A percentile compares a stretch with the other conserved stretches of the same genome.
These are phyloP conservation scores for Pteria penguin DNA, from an alignment of 2,888 invertebrate species.

Conservation along the genomic window DNA sequence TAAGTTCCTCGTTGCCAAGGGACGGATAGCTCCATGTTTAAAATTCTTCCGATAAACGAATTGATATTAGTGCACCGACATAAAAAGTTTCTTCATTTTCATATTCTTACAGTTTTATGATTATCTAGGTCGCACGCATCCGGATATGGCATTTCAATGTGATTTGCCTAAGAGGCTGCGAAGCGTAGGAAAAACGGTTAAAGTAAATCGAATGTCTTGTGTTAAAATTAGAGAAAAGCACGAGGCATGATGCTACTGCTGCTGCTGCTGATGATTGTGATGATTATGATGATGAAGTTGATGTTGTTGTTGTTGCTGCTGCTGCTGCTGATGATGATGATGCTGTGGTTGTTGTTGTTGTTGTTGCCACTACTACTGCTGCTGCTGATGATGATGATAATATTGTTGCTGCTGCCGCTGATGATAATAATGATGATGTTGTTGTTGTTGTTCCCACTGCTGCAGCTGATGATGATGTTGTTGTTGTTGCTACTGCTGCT, in stretches of 20 bases:
- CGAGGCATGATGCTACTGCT: conserved; percentile 6
- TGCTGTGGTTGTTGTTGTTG: conserved; percentile 13
- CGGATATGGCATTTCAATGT: too few species aligned
- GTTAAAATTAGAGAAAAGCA: too few species aligned
- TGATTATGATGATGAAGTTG: background rate
- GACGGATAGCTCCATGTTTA: too few species aligned
- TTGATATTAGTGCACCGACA: too few species aligned
- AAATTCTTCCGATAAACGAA: too few species aligned
- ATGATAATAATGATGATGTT: background rate
- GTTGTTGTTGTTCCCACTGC: background rate
- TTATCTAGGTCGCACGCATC: too few species aligned
- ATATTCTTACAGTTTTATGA: too few species aligned
- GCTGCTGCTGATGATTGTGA: conserved; percentile 1
- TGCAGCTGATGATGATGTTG: background rate
- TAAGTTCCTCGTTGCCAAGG: too few species aligned
- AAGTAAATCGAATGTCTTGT: too few species aligned
- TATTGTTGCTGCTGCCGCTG: background rate
- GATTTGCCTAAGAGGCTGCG: too few species aligned
- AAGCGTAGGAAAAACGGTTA: too few species aligned
- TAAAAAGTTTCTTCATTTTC: too few species aligned
- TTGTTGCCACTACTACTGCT: background rate
- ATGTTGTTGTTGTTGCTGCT: conserved; percentile 13
- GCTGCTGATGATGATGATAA: background rate
- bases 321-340: conserved; percentile 4
- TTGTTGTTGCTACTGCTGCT: background rate